Percentiles rank a stretch among this genome's conserved stretches.
phyloP scores from a whole-genome alignment of 2,113 vertebrate species.

The Formicarius rufipectus region DNA sequence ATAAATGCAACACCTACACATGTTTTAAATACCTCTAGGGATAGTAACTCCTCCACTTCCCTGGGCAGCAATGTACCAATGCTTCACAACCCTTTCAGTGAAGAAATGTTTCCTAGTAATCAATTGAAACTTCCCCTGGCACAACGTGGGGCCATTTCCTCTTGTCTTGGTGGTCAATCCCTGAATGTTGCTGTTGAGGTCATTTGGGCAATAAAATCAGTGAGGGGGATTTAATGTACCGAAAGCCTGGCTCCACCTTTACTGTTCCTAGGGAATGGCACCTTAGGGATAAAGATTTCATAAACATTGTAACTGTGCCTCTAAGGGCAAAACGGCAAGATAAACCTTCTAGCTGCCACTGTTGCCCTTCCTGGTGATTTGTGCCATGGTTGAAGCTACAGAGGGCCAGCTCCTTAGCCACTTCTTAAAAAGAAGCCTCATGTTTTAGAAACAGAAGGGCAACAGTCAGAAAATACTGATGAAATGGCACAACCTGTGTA shows the following conservation, averaged over 20 bases:
- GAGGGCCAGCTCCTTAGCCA: neutral
- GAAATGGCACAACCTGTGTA: neutral
- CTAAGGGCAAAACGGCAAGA: neutral
- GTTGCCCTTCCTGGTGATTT: neutral
- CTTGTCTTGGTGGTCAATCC: neutral
- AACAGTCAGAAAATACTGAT: neutral
- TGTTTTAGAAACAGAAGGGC: neutral
- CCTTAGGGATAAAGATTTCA: neutral
- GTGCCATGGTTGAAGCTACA: neutral
- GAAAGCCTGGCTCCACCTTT: neutral
- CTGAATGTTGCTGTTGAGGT: neutral
- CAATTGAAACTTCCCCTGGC: neutral
- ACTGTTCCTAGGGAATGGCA: neutral
- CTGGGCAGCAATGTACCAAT: neutral
- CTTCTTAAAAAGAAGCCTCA: neutral
- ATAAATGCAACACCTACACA: neutral
- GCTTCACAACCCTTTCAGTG: neutral
- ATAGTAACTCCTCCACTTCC: neutral
- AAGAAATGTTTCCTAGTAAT: neutral
- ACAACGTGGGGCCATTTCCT: neutral
- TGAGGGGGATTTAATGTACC: neutral
- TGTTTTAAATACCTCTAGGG: neutral
- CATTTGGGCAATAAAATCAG: neutral
- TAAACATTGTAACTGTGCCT: neutral
- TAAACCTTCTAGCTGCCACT: neutral